Evolutionary conservation across 2,113 vertebrate species (phyloP), one percentile per base, ranked within the genome.

Genomic region (Tachuris rubrigastra): DNA sequence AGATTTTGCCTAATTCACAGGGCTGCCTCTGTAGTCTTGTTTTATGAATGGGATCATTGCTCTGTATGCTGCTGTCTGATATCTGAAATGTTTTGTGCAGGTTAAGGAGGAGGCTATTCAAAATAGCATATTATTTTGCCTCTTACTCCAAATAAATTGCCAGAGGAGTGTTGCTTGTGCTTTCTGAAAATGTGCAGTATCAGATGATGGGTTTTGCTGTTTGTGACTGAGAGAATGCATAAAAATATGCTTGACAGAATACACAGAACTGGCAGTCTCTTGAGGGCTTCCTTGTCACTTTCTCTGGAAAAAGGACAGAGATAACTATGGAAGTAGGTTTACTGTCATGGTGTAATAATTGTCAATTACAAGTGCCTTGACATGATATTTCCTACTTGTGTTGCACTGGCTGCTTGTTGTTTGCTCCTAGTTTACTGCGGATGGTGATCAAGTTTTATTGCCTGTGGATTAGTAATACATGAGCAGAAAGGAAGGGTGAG

Each of bases 91-190:
- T 90, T 90, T 78, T 91, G 73, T 95, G 80, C 56, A 90, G 91
- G 73, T 60, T 75, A 82, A 93, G 86, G 80, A 95, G 73, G 69
- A 92, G 84, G 84, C 69, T 96, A 81, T 95, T 96, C 66, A 78
- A 89, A 91, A 92, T 56, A 93, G 80, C 89, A 5, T 77, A 84
- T 90, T 62, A 90, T 81, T 93, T 95, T 93, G 83, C 80, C 83
- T 92, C 68, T 84, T 92, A 88, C 56, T 65, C 86, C 56, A 95
- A 95, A 95, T 97, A 97, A 95, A 95, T 92, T 91, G 76, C 76
- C 68, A 91, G 93, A 95, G 93, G 91, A 95, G 44, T 78, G 52
- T 89, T 95, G 80, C 91, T 94, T 95, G 68, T 89, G 68, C 91
- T 92, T 93, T 74, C 84, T 96, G 91, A 95, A 86, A 92, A 89